Base-by-base conservation (phyloP, 2,113 vertebrate species). In the Labeo rohita region DNA sequence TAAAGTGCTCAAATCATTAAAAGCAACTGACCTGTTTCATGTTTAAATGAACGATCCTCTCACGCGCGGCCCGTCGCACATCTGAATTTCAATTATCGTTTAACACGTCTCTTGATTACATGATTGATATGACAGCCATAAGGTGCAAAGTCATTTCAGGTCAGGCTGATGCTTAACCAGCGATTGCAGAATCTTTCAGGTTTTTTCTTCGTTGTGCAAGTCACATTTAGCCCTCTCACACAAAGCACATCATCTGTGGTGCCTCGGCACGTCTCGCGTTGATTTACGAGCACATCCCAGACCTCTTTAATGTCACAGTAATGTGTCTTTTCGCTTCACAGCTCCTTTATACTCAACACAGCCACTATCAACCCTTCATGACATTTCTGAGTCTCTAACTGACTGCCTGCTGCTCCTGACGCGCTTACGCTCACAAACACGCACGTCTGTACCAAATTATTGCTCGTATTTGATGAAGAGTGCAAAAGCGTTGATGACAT, bases 401-500 rank as follows among this genome's bases (percentile, higher is more conserved):
- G 61, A 56, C 68, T 65, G 70, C 70, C 23, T 79, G 75, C 66
- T 83, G 63, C 39, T 54, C 8, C 47, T 36, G 45, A 39, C 49
- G 15, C 6, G 11, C 45, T 56, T 52, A 73, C 43, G 16, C 59
- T 61, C 78, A 80, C 85, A 47, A 63, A 50, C 78, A 77, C 61
- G 72, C 66, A 10, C 13, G 21, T 74, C 45, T 47, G 43, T 10
- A 81, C 34, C 59, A 83, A 52, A 65, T 49, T 63, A 76, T 82
- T 45, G 5, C 13, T 65, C 47, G 5, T 52, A 73, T 80, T 86
- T 87, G 79, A 73, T 73, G 50, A 83, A 76, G 59, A 74, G 72
- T 68, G 59, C 39, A 52, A 59, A 82, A 76, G 72, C 82, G 70
- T 81, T 68, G 65, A 87, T 87, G 88, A 59, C 85, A 87, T 87